Evolutionary conservation across 2,888 invertebrate genomes (phyloP), one percentile per base, ranked within the genome.

Genomic region (Amiota communis): DNA sequence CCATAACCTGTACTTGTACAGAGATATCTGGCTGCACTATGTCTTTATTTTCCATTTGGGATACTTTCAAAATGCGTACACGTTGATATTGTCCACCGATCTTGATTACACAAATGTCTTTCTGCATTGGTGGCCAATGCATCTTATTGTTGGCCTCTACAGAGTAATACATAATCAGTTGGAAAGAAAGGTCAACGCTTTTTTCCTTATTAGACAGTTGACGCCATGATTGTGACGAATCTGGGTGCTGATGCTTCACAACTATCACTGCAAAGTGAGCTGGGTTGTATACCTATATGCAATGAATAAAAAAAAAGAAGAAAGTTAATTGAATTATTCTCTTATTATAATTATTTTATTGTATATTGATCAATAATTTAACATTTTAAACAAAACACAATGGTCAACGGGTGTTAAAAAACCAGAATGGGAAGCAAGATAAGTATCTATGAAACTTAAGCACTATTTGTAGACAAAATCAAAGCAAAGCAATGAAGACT

Each of bases 251-350:
- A 76, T 91, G 90, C 70, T 91, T 90, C 49, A 92, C 76, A 11
- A 93, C 79, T 72, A 93, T 91, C 0, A 91, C 94, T 13, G 93
- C 92, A 82, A 92, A 94, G 73, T 91, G 91, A 0, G 92, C 92
- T 0, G 94, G 93, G 77, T 92, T 91, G 71, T 81, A 77, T n/a
- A 85, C 83, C 72, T 83, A 36, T 8, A 67, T 69, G 11, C 1
- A 36, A 15, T 20, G 23, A 12, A 11, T 61, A 8, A 61, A 61
- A 15, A 20, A 23, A 23, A 23, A 23, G 3, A 6, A 47, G 8
- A 15, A 48, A 48, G 48, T n/a, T n/a, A n/a, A n/a, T n/a, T n/a
- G 9, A 72, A 36, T 17, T 11, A 15, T 10, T 15, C n/a, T n/a
- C n/a, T n/a, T n/a, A n/a, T n/a, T n/a, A n/a, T n/a, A n/a, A n/a